Base-by-base conservation (phyloP, 2,888 invertebrate genomes). In the Hyppa rectilinea region DNA sequence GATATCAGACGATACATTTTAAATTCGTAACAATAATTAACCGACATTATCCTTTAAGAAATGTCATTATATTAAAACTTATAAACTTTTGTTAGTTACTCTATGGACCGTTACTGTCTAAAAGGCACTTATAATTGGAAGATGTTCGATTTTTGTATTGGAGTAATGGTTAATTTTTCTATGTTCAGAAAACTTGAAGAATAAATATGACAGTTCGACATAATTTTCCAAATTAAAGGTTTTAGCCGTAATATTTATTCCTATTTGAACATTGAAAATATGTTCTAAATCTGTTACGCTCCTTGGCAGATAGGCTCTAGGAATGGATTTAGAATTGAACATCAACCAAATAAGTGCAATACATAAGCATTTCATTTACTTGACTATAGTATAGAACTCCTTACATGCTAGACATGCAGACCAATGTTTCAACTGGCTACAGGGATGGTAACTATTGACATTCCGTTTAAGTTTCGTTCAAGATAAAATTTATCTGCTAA, bases 361-460 rank as follows among this genome's bases (percentile, higher is more conserved):
- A 82, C 31, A 61, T 69, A 89, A 91, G 88, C 87, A 83, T 84
- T 74, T 85, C 78, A 81, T 83, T 87, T 50, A 82, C 62, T 74
- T 72, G 62, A 80, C 85, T 83, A 76, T 80, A 81, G 47, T 70
- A 59, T 70, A 61, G 76, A 78, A 85, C 64, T 87, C 85, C 86
- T 89, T 84, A 88, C 90, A 91, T 90, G 89, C 91, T 87, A 85
- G 55, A 81, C 92, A 92, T 92, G 92, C 92, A 84, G 78, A 83
- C 73, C 71, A 71, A 78, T 75, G 77, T 61, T 77, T 60, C 76
- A 70, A 79, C 79, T 75, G 68, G 72, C 80, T 83, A 81, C 69
- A 83, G n/a, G 49, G 20, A 38, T 23, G n/a, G 40, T 47, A 65
- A 56, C 82, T 86, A 87, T 77, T 78, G 66, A 82, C 86, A 88